Base-by-base conservation (phyloP, 53 echinoderm and acorn worm genomes). In the Paracentrotus lividus region DNA sequence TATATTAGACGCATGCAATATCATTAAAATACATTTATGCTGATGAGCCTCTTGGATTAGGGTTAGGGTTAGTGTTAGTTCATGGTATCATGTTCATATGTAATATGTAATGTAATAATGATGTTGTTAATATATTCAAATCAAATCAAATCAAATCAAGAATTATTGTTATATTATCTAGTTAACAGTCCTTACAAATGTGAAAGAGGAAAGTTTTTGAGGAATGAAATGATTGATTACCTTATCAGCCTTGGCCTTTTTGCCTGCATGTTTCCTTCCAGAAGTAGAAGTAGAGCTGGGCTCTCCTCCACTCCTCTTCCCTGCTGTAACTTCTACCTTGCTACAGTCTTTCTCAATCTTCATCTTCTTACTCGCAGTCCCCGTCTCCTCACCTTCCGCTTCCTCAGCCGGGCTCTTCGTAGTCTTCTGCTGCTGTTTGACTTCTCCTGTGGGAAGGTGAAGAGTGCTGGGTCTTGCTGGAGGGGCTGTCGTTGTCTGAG, bases 171-270 rank as follows among this genome's bases (percentile, higher is more conserved):
- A n/a, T n/a, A n/a, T n/a, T n/a, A n/a, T n/a, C n/a, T n/a, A n/a
- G n/a, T n/a, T n/a, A n/a, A n/a, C n/a, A n/a, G n/a, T n/a, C n/a
- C n/a, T n/a, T n/a, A n/a, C n/a, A 67, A 33, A 32, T 67, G 33
- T 33, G 31, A 29, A 67, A 67, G 67, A 67, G 32, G 8, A 0
- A 16, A 67, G 1, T 57, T n/a, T n/a, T 32, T 32, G 67, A 24
- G 2, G 81, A n/a, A 45, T 81, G 47, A 81, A 45, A 26, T 81
- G 20, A 93, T 96, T 81, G 20, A 93, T 96, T 94, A 98, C 98
- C 97, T 98, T 98, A 55, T 98, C 98, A 21, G 85, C 88, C 94
- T 96, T 99, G 69, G 94, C 95, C 92, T 97, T 97, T 92, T 97
- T 99, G 34, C 96, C 96, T 29, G 96, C 96, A 75, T 96, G 94